Evolutionary conservation across 2,113 vertebrate species (phyloP).

Genomic region (Hydropotes inermis): DNA sequence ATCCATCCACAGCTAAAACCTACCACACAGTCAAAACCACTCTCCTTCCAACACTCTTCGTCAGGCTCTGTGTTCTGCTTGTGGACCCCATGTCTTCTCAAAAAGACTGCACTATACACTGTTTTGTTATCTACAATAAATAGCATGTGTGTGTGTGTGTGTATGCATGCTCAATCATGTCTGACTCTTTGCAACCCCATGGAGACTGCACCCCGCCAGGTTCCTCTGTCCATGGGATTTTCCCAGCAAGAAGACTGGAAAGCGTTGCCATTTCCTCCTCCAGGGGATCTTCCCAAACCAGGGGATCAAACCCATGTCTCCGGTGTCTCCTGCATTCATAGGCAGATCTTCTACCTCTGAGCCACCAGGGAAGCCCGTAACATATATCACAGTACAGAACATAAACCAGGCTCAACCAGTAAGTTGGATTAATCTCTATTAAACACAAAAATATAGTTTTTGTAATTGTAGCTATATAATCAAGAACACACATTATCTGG

Average conservation of each 20-base stretch:
- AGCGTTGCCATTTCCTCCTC: neutral
- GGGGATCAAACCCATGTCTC: neutral
- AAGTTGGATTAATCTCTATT: neutral
- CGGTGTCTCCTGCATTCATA: neutral
- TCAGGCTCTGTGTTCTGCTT: neutral
- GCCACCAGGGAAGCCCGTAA: neutral
- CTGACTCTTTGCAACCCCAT: neutral
- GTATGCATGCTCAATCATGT: neutral
- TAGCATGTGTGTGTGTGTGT: rapidly evolving
- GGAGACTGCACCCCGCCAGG: too few relatives aligned
- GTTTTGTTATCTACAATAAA: neutral
- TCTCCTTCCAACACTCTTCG: neutral
- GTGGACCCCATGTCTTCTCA: neutral
- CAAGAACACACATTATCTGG: neutral
- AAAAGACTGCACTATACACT: rapidly evolving
- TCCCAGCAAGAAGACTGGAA: neutral
- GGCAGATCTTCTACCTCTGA: neutral
- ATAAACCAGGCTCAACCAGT: neutral
- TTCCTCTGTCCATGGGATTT: too few relatives aligned
- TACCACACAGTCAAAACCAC: neutral
- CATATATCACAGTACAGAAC: rapidly evolving
- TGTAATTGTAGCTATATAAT: neutral
- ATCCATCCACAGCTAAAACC: neutral
- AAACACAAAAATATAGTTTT: neutral
- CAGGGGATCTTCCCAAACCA: neutral